phyloP scores from a whole-genome alignment of 2,113 vertebrate species.

The Ploceus nigricollis region DNA sequence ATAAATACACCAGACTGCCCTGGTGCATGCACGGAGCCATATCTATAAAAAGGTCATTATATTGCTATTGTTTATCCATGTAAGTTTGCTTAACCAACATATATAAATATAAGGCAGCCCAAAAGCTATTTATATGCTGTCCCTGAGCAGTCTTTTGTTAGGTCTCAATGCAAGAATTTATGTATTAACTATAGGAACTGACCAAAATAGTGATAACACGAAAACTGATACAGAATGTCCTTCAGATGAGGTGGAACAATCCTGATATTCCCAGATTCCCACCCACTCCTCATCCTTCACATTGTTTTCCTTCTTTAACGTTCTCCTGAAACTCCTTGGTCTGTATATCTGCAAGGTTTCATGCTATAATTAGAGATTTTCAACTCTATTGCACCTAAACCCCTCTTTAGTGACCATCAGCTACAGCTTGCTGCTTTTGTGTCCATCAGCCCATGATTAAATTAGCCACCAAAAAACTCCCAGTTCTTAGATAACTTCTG shows the following conservation, averaged over 20 bases:
- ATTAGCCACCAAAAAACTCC: not conserved
- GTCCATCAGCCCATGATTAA: not conserved
- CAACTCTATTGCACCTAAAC: not conserved
- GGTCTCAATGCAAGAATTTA: not conserved
- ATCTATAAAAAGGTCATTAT: conserved; percentile 7
- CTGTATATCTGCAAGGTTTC: not conserved
- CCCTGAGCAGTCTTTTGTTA: not conserved
- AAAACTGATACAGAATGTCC: not conserved
- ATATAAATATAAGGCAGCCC: not conserved
- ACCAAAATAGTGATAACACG: not conserved
- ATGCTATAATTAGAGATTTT: not conserved
- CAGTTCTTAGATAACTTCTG: not conserved
- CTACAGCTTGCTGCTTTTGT: conserved; percentile 15
- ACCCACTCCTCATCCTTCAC: not conserved
- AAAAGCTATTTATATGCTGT: not conserved
- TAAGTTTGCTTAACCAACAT: conserved; percentile 10
- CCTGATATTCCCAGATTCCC: not conserved
- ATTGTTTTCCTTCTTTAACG: not conserved
- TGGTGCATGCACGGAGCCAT: not conserved
- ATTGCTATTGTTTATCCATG: conserved; percentile 15
- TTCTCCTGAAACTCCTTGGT: not conserved
- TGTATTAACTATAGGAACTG: not conserved
- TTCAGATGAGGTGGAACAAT: not conserved
- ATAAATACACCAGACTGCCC: not conserved
- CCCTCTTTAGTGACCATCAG: not conserved